Conservation (phyloP, 1,140 invertebrate genomes). For the Condylostylus longicornis region DNA sequence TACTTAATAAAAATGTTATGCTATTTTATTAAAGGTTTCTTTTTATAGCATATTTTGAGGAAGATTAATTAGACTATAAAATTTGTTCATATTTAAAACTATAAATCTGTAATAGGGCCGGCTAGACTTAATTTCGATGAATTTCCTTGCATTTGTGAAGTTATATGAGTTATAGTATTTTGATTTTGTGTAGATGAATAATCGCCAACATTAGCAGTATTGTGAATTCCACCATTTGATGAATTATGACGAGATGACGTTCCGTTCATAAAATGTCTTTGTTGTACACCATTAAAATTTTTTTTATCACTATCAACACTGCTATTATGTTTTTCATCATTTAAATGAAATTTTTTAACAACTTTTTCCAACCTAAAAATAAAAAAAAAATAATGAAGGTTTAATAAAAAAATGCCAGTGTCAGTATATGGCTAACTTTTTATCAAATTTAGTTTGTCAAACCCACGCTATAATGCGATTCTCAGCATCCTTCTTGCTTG, state of each 20-base stretch:
- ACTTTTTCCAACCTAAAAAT: constrained; percentile 26
- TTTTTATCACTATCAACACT: constrained; percentile 1
- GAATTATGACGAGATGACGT: neutral
- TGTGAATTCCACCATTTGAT: neutral
- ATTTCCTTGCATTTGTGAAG: constrained; percentile 10
- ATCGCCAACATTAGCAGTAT: neutral
- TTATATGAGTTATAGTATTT: neutral
- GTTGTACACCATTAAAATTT: neutral
- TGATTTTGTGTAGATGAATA: constrained; percentile 12
- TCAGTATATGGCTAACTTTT: constrained; percentile 7
- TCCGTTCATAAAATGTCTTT: neutral
- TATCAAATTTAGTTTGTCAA: constrained; percentile 7
- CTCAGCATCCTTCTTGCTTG: constrained; percentile 37
- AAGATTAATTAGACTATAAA: no score
- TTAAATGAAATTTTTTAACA: constrained; percentile 22
- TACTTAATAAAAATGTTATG: no score
- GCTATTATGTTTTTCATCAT: constrained; percentile 2
- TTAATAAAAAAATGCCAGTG: constrained; percentile 9
- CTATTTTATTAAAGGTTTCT: no score
- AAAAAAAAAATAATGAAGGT: neutral
- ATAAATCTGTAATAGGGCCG: constrained; percentile 30
- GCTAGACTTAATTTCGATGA: constrained; percentile 15
- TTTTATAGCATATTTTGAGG: no score
- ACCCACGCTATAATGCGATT: constrained; percentile 37
- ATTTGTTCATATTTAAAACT: constrained; percentile 25